Conservation (phyloP, 2,113 vertebrate species). For the Sterrhoptilus dennistouni region DNA sequence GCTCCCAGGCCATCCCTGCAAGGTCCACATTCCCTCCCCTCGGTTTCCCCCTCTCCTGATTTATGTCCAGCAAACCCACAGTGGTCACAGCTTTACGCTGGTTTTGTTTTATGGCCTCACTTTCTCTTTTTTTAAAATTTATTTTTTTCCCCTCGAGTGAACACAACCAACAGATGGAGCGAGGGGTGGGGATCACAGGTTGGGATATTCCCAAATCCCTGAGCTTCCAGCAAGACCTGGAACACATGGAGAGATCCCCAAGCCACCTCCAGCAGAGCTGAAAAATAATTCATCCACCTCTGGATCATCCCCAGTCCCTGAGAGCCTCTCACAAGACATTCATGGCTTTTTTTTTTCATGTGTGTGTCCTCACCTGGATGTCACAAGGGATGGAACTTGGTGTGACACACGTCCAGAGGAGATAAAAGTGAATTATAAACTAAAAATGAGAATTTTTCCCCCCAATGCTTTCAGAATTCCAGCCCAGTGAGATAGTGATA, state of each 20-base stretch:
- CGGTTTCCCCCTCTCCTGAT: not conserved
- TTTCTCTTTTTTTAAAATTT: not conserved
- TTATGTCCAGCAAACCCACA: not conserved
- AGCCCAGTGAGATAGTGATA: not conserved
- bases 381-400: not conserved
- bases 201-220: not conserved
- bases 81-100: not conserved
- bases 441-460: not conserved
- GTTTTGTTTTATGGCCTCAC: not conserved
- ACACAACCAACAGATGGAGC: rapidly evolving
- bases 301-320: not conserved
- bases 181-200: not conserved
- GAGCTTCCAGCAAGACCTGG: not conserved
- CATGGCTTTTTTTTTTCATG: no score
- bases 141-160: not conserved
- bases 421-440: not conserved
- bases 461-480: not conserved
- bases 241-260: no score
- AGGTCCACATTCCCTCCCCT: not conserved
- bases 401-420: rapidly evolving
- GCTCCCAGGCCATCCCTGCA: not conserved
- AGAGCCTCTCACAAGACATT: not conserved
- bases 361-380: not conserved
- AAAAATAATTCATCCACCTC: not conserved
- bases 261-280: not conserved